phyloP scores from a whole-genome alignment of 2,888 invertebrate species.

The Andrena fulva region DNA sequence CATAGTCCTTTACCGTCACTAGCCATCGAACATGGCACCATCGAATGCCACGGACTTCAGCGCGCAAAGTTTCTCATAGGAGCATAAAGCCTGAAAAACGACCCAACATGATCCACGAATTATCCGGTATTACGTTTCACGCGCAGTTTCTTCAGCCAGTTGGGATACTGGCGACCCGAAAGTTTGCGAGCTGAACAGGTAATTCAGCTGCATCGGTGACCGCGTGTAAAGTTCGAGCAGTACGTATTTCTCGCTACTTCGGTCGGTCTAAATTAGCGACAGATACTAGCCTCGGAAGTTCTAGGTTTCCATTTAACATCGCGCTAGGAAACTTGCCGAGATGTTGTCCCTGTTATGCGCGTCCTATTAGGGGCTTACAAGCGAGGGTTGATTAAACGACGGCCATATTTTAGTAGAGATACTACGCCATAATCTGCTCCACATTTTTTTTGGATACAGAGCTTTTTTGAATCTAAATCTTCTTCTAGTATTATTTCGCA shows the following conservation, averaged over 20 bases:
- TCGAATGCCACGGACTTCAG: neutral
- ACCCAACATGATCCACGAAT: constrained; percentile 9
- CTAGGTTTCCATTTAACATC: constrained; percentile 30
- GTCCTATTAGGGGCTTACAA: constrained; percentile 28
- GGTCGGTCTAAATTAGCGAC: constrained; percentile 31
- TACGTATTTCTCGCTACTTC: constrained; percentile 25
- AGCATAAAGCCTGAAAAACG: neutral
- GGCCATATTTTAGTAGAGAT: constrained; percentile 25
- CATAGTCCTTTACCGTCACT: neutral
- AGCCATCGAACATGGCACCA: neutral
- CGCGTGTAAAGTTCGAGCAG: constrained; percentile 24
- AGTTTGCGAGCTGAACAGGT: constrained; percentile 12
- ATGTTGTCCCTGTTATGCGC: neutral
- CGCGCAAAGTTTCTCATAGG: constrained; percentile 2
- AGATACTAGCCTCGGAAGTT: constrained; percentile 34
- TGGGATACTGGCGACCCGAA: neutral
- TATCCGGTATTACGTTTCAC: constrained; percentile 21
- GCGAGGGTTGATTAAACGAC: constrained; percentile 30
- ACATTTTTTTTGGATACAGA: neutral
- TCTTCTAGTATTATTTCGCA: constrained; percentile 11
- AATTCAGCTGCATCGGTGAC: constrained; percentile 32
- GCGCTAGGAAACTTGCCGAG: constrained; percentile 22
- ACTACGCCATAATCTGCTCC: neutral
- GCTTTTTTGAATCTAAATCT: constrained; percentile 6
- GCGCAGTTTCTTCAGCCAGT: constrained; percentile 13